Conservation (phyloP, 2,797 vertebrate species). For the Micropoecilia bifurca region DNA sequence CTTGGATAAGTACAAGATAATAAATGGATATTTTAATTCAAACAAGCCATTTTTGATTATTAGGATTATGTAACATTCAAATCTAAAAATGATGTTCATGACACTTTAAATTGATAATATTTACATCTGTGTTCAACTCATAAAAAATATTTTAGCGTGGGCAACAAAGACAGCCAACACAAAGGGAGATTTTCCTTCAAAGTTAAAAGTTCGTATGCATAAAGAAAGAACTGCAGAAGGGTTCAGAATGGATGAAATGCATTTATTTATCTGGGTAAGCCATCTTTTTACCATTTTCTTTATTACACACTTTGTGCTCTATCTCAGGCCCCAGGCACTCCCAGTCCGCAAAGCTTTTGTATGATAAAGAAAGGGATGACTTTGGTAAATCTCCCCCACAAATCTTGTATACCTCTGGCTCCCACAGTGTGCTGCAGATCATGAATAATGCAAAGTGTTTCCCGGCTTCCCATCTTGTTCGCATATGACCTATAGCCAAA, state of each 20-base stretch:
- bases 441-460: conserved; percentile 78
- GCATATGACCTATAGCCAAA: conserved; percentile 81
- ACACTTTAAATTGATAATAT: neutral
- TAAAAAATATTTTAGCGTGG: conserved; percentile 25
- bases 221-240: conserved; percentile 11
- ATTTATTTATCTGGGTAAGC: conserved; percentile 63
- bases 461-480: conserved; percentile 66
- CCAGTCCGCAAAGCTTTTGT: conserved; percentile 70
- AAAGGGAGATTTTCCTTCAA: conserved; percentile 25
- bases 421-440: conserved; percentile 60
- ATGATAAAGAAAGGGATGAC: conserved; percentile 75
- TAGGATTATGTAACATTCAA: neutral
- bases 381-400: conserved; percentile 67
- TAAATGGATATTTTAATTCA: neutral
- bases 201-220: conserved; percentile 45
- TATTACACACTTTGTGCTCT: conserved; percentile 68
- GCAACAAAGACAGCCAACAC: conserved; percentile 9
- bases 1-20: neutral
- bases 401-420: conserved; percentile 80
- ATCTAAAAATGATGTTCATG: neutral
- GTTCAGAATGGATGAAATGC: conserved; percentile 5
- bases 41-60: neutral
- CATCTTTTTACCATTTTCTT: conserved; percentile 68
- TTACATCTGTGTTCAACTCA: neutral
- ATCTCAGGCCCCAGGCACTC: conserved; percentile 63